These are phyloP conservation scores for Cacoxenus indagator DNA, from an alignment of 2,888 invertebrate species.

Conservation along the genomic window DNA sequence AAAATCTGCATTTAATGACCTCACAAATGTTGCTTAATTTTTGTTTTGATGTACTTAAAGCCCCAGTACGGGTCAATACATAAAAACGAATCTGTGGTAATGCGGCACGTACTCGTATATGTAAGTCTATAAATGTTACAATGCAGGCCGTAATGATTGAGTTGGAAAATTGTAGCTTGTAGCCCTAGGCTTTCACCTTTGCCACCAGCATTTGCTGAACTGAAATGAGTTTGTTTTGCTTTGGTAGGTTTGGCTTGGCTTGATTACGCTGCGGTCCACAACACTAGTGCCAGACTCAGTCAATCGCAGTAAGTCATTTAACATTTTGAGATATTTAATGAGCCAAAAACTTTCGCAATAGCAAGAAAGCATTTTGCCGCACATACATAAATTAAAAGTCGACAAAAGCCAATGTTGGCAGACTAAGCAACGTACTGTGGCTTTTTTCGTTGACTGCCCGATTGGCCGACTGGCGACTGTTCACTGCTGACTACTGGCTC, in stretches of 20 bases:
- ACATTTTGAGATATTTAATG: slow-evolving; percentile 64
- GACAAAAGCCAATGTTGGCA: slow-evolving; percentile 21
- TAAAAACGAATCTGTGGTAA: not conserved
- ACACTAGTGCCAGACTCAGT: not conserved
- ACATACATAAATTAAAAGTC: slow-evolving; percentile 61
- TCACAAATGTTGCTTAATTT: not conserved
- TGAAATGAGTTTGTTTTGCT: slow-evolving; percentile 29
- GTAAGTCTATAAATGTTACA: not conserved
- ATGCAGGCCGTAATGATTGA: not conserved
- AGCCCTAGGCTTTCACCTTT: not conserved
- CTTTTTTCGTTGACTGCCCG: slow-evolving; percentile 19
- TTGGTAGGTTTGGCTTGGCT: not conserved
- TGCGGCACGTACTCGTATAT: slow-evolving; percentile 1
- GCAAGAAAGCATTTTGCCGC: slow-evolving; percentile 34
- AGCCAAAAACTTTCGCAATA: slow-evolving; percentile 53
- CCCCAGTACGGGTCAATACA: not conserved
- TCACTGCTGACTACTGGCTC: not conserved
- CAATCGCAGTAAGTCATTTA: slow-evolving; percentile 55
- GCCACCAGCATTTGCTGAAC: not conserved
- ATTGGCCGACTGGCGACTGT: slow-evolving; percentile 22
- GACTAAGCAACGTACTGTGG: slow-evolving; percentile 14
- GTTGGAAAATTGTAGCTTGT: not conserved
- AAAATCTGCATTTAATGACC: not conserved
- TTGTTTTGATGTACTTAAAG: not conserved
- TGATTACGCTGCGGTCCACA: too few species aligned